Evolutionary conservation across 2,888 invertebrate genomes (phyloP), one percentile per base, ranked within the genome.

Genomic region (Danaus chrysippus): DNA sequence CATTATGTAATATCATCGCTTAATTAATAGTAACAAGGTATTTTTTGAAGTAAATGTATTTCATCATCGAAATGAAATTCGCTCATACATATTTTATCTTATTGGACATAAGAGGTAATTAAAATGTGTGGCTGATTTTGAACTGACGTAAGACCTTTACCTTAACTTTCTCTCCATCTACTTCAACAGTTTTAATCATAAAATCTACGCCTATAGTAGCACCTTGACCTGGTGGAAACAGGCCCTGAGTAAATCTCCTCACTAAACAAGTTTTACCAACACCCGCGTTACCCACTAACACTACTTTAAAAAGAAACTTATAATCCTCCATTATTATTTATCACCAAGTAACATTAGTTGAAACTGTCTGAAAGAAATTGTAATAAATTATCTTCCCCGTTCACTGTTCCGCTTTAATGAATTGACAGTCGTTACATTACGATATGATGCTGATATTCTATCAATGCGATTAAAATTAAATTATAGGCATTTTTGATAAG

Each of bases 141-240:
- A 34, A 34, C 23, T 9, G 13, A 10, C 49, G 49, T 49, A 49
- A 15, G 10, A 17, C 17, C 49, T 49, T 85, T 91, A 96, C 96
- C 93, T 97, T 97, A 74, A 97, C 96, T 94, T 96, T 97, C 87
- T 97, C 97, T 79, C 96, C 96, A 76, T 97, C 98, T 62, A 99
- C 97, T 92, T 98, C 98, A 10, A 99, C 97, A 59, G 98, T 98
- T 92, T 99, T 99, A 68, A 99, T 99, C 98, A 99, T 98, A 85
- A 99, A 99, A 92, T 99, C 99, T 34, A 99, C 99, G 62, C 99
- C 99, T 76, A 99, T 99, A 3, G 99, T 99, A 62, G 99, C 99
- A 72, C 98, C 98, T 91, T 99, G 99, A 12, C 99, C 99, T 42
- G 98, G 98, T 58, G 99, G 99, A 90, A 99, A 99, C 56, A 99